Evolutionary conservation across 2,888 invertebrate genomes (phyloP).

Genomic region (Tigriopus californicus): DNA sequence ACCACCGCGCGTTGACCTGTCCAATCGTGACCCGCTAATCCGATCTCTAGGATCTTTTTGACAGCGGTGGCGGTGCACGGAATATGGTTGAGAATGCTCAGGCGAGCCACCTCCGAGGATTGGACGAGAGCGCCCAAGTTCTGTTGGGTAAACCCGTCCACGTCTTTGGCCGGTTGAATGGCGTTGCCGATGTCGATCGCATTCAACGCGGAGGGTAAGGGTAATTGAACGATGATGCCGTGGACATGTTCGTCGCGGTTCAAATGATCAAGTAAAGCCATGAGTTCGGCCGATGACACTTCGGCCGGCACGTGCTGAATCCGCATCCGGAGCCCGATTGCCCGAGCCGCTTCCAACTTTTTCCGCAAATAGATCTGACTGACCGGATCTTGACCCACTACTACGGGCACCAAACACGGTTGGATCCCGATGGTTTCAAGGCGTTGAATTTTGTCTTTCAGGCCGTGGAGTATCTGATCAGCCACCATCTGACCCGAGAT

Average conservation of each 20-base stretch:
- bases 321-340: not conserved
- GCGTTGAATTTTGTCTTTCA: not conserved
- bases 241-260: slow-evolving; percentile 8
- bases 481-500: not conserved
- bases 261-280: not conserved
- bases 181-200: slow-evolving; percentile 3
- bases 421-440: not conserved
- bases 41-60: slow-evolving; percentile 39
- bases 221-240: slow-evolving; percentile 14
- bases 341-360: not conserved
- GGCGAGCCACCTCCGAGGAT: not conserved
- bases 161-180: slow-evolving; percentile 6
- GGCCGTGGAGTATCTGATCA: not conserved
- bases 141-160: slow-evolving; percentile 4
- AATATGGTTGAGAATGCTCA: slow-evolving; percentile 31
- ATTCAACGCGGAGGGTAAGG: not conserved
- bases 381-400: slow-evolving; percentile 1
- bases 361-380: slow-evolving; percentile 1
- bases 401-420: slow-evolving; percentile 9
- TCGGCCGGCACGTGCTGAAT: not conserved
- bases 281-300: not conserved
- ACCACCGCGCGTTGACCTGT: slow-evolving; percentile 72
- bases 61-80: slow-evolving; percentile 65
- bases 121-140: slow-evolving; percentile 3
- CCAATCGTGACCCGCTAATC: slow-evolving; percentile 46